Percentiles rank a stretch among this genome's conserved stretches.
Evolutionary conservation across 1,140 invertebrate genomes (phyloP).

Genomic region (Drosophila burlai): DNA sequence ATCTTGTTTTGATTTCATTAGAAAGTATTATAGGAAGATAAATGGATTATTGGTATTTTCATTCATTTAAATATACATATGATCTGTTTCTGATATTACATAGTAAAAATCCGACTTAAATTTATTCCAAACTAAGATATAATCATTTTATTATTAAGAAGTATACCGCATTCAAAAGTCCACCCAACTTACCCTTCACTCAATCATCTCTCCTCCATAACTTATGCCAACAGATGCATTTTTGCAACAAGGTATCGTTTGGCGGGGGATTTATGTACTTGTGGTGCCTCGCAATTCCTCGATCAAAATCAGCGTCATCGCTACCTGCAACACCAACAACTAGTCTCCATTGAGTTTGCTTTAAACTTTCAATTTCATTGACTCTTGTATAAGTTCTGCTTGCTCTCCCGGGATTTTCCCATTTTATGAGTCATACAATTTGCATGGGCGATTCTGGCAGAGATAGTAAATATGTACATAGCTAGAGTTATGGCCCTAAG

Average conservation of each 20-base stretch:
- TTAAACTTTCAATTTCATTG: conserved; percentile 76
- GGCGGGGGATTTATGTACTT: conserved; percentile 14
- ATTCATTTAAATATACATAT: too few relatives aligned
- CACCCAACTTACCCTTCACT: not conserved
- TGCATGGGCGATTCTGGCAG: conserved; percentile 50
- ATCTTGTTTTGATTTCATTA: not conserved
- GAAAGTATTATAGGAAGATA: not conserved
- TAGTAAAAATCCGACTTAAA: not conserved
- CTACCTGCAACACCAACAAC: conserved; percentile 40
- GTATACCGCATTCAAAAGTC: not conserved
- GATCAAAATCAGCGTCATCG: conserved; percentile 54
- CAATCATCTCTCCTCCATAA: conserved; percentile 12
- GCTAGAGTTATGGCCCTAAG: conserved; percentile 26
- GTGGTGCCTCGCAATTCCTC: conserved; percentile 27
- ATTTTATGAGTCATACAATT: conserved; percentile 67
- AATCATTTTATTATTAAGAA: not conserved
- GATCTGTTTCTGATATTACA: not conserved
- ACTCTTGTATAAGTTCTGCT: conserved; percentile 43
- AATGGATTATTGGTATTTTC: not conserved
- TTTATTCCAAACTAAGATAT: too few relatives aligned
- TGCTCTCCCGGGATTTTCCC: conserved; percentile 61
- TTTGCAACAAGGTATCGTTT: conserved; percentile 27
- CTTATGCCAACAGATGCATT: conserved; percentile 27
- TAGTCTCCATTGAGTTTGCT: conserved; percentile 55
- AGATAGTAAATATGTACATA: conserved; percentile 22